Conservation (phyloP, 2,797 vertebrate species). For the Centroberyx gerrardi region DNA sequence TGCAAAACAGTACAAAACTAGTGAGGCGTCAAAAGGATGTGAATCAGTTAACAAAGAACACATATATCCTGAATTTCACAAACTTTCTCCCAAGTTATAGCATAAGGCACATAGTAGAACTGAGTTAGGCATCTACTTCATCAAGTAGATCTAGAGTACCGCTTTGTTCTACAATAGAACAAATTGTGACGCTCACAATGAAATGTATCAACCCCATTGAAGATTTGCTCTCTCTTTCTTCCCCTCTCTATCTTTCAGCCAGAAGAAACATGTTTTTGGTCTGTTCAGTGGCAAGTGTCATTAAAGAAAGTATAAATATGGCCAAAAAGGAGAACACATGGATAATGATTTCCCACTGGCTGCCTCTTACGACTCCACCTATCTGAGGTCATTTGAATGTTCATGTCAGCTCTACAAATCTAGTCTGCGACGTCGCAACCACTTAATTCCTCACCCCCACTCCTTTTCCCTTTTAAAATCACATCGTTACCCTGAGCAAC, state of each 20-base stretch:
- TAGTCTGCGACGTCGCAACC: slow-evolving; percentile 60
- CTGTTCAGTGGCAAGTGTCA: slow-evolving; percentile 96
- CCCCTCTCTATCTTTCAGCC: slow-evolving; percentile 87
- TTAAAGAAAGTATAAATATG: slow-evolving; percentile 90
- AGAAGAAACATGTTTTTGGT: slow-evolving; percentile 93
- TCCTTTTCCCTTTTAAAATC: slow-evolving; percentile 60
- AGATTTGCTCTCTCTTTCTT: slow-evolving; percentile 77
- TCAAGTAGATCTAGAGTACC: slow-evolving; percentile 96
- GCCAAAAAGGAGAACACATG: slow-evolving; percentile 76
- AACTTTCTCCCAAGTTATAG: slow-evolving; percentile 99
- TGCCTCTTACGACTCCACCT: slow-evolving; percentile 69
- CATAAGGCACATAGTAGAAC: slow-evolving; percentile 99
- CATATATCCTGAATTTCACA: slow-evolving; percentile 99
- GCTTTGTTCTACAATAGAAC: slow-evolving; percentile 97
- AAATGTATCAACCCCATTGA: slow-evolving; percentile 89
- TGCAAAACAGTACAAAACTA: slow-evolving; percentile 99
- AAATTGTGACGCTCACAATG: slow-evolving; percentile 94
- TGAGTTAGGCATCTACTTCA: slow-evolving; percentile 98
- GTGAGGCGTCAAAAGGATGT: slow-evolving; percentile 99
- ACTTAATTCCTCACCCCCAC: slow-evolving; percentile 50
- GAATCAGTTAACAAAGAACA: slow-evolving; percentile 99
- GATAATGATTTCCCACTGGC: slow-evolving; percentile 78
- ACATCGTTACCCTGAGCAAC: slow-evolving; percentile 95
- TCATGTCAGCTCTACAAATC: slow-evolving; percentile 72
- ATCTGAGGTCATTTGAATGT: slow-evolving; percentile 77